Percentiles rank a stretch among this genome's conserved stretches.
Conservation (phyloP, 2,888 invertebrate species). For the Stenchaetothrips biformis region DNA sequence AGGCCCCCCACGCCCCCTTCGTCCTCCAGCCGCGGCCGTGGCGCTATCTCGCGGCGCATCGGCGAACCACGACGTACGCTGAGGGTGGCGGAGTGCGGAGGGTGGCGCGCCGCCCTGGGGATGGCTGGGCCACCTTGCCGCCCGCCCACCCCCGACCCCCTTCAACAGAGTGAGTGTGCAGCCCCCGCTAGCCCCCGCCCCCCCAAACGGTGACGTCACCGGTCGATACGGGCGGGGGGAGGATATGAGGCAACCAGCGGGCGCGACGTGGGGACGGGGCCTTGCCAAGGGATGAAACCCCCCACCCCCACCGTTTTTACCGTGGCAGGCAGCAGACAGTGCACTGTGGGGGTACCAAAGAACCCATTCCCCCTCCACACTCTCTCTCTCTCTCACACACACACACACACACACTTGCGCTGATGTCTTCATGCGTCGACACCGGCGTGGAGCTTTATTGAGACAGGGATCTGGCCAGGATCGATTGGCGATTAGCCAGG, state of each 20-base stretch:
- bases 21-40: not conserved
- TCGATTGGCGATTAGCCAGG: too few relatives aligned
- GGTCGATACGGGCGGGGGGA: not conserved
- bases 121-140: too few relatives aligned
- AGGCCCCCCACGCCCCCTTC: not conserved
- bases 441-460: too few relatives aligned
- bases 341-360: too few relatives aligned
- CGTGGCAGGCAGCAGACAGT: too few relatives aligned
- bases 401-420: not conserved
- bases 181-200: not conserved
- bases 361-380: not conserved
- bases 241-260: not conserved
- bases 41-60: not conserved
- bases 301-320: not conserved
- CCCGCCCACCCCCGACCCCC: too few relatives aligned
- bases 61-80: not conserved
- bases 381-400: not conserved
- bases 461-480: too few relatives aligned
- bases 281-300: too few relatives aligned
- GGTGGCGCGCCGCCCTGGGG: too few relatives aligned
- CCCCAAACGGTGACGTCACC: slow-evolving; percentile 7
- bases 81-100: not conserved
- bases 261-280: not conserved
- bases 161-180: not conserved
- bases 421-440: not conserved